phyloP scores from a whole-genome alignment of 2,797 vertebrate genomes.

The Notolepis coatsorum region DNA sequence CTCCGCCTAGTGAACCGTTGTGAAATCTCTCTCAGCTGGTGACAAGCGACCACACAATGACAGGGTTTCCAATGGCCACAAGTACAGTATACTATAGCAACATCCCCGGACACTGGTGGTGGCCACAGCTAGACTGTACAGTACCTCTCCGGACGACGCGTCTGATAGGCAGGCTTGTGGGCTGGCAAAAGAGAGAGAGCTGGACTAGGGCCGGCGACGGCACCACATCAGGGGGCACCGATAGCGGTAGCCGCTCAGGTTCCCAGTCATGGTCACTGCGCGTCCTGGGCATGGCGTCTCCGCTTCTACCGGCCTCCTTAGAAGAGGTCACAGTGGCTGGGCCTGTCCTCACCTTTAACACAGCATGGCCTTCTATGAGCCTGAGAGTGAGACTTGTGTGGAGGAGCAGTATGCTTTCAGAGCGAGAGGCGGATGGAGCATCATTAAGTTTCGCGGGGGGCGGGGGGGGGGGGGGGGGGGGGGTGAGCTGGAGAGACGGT shows the following conservation, averaged over 20 bases:
- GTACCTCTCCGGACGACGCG: too few species aligned
- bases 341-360: constrained; percentile 69
- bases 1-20: constrained; percentile 48
- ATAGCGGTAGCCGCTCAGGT: not conserved
- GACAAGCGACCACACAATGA: constrained; percentile 75
- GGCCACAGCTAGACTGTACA: too few species aligned
- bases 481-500: too few species aligned
- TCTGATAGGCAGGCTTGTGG: not conserved
- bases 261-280: constrained; percentile 32
- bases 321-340: constrained; percentile 21
- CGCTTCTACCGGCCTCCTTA: not conserved
- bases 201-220: not conserved
- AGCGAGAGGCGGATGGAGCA: constrained; percentile 32
- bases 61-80: constrained; percentile 59
- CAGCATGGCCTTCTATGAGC: constrained; percentile 57
- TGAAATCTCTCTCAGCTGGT: constrained; percentile 63
- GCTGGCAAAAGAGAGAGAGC: not conserved
- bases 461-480: constrained; percentile 48
- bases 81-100: constrained; percentile 22
- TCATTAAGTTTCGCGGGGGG: constrained; percentile 51
- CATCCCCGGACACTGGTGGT: constrained; percentile 26
- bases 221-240: constrained; percentile 3
- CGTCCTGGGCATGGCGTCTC: constrained; percentile 24
- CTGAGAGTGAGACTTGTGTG: constrained; percentile 41
- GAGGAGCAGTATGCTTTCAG: constrained; percentile 37